phyloP scores from a whole-genome alignment of 2,113 vertebrate genomes.

The Pedionomus torquatus region DNA sequence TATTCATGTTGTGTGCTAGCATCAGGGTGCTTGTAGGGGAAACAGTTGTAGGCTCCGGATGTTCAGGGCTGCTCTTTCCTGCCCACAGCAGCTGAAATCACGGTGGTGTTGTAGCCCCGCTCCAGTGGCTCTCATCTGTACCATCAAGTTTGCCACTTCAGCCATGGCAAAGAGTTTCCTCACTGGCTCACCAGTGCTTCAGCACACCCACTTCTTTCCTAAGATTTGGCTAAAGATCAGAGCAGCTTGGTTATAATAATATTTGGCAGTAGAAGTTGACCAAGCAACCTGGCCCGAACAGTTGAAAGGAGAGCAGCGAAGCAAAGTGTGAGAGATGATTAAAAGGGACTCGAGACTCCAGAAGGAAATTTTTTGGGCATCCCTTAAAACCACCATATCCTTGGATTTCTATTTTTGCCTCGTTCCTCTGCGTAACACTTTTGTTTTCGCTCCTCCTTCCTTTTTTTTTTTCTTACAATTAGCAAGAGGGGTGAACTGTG shows the following conservation, averaged over 20 bases:
- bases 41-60: rapidly evolving
- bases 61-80: neutral
- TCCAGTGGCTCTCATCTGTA: neutral
- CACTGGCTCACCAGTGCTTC: neutral
- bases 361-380: neutral
- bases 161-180: conserved; percentile 6
- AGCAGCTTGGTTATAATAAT: conserved; percentile 52
- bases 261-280: conserved; percentile 55
- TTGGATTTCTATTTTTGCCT: neutral
- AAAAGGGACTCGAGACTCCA: neutral
- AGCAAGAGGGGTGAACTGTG: neutral
- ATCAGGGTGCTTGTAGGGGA: neutral
- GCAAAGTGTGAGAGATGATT: neutral
- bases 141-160: neutral
- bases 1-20: rapidly evolving
- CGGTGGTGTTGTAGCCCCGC: neutral
- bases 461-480: neutral
- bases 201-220: conserved; percentile 66
- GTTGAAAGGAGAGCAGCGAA: neutral
- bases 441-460: neutral
- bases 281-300: conserved; percentile 25
- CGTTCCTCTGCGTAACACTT: neutral
- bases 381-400: neutral
- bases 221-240: conserved; percentile 71
- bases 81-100: neutral